Base-by-base conservation (phyloP, 2,888 invertebrate species). In the Herminia tarsipennalis region DNA sequence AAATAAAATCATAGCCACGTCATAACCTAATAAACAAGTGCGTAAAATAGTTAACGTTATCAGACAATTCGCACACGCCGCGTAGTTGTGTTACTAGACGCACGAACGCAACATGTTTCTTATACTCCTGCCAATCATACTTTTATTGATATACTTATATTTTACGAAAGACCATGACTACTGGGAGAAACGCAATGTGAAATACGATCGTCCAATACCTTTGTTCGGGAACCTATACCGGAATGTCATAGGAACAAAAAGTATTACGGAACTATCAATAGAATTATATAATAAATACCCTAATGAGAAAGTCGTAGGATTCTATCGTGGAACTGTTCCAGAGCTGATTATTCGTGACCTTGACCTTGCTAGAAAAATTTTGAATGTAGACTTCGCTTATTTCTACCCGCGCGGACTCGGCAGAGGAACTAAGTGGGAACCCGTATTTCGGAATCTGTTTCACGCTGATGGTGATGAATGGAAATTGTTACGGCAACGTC, bases 231-330 rank as follows among this genome's bases (percentile, higher is more conserved):
- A 76, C 30, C 59, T 81, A 17, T 73, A 75, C 12, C 45, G 42
- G 9, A 82, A 81, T 42, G 33, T 73, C 0, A 55, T 72, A n/a
- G 78, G 67, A 4, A 32, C 60, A 1, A 72, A 66, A 55, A 85
- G 79, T 32, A 67, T 78, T 1, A 63, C 57, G 17, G 67, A 75
- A 59, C 17, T 80, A 5, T 35, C 71, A 5, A 58, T 43, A 0
- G 76, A 82, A 32, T 39, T 83, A 2, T 86, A 87, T 53, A 70
- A 72, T 1, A 79, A 80, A 40, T 84, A 78, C 36, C 76, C 80
- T 1, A 48, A 76, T 1, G 88, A 87, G 36, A 84, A 78, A 73
- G 78, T 83, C 0, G 75, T 87, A 2, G 88, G 88, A 1, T 74
- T 77, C 38, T 87, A 72, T 47, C 70, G 74, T 48, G 84, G 83